Evolutionary conservation across 2,113 vertebrate species (phyloP).

Genomic region (Uria aalge): DNA sequence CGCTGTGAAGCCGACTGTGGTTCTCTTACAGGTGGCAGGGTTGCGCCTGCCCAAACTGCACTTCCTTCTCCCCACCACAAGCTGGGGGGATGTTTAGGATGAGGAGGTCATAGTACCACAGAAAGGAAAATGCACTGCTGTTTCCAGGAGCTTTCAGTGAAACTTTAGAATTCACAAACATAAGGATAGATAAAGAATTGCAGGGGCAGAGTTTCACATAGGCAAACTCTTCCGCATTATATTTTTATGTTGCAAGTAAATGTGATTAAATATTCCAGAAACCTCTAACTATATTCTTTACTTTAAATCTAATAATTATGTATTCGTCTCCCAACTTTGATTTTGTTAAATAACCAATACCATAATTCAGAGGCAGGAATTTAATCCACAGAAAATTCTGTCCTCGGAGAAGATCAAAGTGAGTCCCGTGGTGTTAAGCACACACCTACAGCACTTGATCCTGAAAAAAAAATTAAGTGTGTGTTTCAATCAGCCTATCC

Average conservation of each 20-base stretch:
- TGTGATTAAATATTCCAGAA: neutral
- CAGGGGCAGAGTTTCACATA: neutral
- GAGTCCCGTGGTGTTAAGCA: neutral
- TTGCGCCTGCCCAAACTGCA: neutral
- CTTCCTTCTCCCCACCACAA: neutral
- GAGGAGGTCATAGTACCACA: neutral
- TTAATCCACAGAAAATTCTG: slow-evolving; percentile 6
- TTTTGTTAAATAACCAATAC: slow-evolving; percentile 9
- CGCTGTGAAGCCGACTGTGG: fast-evolving
- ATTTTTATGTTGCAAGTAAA: neutral
- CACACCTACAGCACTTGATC: neutral
- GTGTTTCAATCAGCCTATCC: neutral
- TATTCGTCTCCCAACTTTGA: neutral
- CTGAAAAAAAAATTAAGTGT: neutral
- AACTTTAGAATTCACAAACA: neutral
- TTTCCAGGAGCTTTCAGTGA: neutral
- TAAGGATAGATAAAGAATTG: neutral
- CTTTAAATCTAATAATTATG: neutral
- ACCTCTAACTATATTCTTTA: neutral
- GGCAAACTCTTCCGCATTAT: neutral
- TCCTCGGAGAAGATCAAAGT: slow-evolving; percentile 23
- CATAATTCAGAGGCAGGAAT: neutral
- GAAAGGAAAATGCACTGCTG: neutral
- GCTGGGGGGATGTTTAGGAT: too few relatives aligned
- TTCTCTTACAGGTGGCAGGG: neutral